A percentile compares a stretch with the other conserved stretches of the same genome.
These are phyloP conservation scores for Charina bottae DNA, from an alignment of 2,113 vertebrate genomes.

Conservation along the genomic window DNA sequence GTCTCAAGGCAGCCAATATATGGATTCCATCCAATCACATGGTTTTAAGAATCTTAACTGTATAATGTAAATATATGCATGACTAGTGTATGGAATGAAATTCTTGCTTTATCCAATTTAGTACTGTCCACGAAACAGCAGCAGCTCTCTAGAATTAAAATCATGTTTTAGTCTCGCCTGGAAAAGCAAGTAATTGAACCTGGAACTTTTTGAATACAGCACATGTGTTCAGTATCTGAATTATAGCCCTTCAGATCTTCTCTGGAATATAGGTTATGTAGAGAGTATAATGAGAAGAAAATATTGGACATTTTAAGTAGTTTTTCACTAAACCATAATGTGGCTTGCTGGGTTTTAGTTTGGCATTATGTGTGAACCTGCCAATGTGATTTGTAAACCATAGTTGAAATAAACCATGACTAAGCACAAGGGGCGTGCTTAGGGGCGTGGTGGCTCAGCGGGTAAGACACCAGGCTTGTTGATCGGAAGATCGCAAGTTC, in stretches of 20 bases:
- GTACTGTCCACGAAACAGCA: not conserved
- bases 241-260: not conserved
- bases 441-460: too few species aligned
- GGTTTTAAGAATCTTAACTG: not conserved
- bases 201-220: not conserved
- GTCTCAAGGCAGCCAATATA: not conserved
- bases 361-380: not conserved
- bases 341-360: not conserved
- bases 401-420: not conserved
- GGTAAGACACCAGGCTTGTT: too few species aligned
- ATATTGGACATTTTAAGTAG: not conserved
- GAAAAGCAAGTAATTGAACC: not conserved
- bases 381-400: not conserved
- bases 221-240: not conserved
- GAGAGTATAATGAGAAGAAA: not conserved
- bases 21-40: not conserved
- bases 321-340: not conserved
- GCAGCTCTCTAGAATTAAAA: not conserved
- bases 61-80: not conserved
- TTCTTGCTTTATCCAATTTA: not conserved
- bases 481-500: too few species aligned
- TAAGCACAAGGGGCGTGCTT: too few species aligned
- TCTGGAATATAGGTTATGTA: not conserved
- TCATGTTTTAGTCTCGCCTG: not conserved
- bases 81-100: not conserved